phyloP scores from a whole-genome alignment of 2,113 vertebrate species.

The Eptesicus fuscus region DNA sequence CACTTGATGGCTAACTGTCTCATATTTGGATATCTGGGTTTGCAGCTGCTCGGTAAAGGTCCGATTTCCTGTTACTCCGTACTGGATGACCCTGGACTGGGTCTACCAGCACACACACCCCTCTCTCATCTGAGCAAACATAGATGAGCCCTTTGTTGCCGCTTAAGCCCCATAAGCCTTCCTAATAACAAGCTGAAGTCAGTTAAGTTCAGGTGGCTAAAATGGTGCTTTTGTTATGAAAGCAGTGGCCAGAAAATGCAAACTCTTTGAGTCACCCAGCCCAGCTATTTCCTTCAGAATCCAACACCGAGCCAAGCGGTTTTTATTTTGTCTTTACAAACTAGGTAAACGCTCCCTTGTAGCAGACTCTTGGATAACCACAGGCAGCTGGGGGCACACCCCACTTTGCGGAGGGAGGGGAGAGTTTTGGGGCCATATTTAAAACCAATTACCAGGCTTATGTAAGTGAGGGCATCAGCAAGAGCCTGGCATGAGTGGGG shows the following conservation, averaged over 20 bases:
- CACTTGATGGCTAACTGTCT: neutral
- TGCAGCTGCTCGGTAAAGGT: neutral
- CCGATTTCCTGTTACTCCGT: slow-evolving; percentile 14
- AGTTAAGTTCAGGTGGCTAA: slow-evolving; percentile 63
- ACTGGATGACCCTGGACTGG: neutral
- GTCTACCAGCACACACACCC: neutral
- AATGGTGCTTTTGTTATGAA: slow-evolving; percentile 73
- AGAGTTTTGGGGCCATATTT: neutral
- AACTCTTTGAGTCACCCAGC: slow-evolving; percentile 65
- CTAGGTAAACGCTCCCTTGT: neutral
- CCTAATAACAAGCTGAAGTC: slow-evolving; percentile 49
- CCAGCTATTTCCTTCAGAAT: slow-evolving; percentile 74
- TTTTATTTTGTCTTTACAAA: slow-evolving; percentile 62
- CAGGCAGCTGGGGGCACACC: neutral
- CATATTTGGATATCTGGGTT: neutral
- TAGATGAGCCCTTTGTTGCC: slow-evolving; percentile 22
- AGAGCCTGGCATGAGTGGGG: slow-evolving; percentile 36
- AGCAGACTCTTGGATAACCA: slow-evolving; percentile 49
- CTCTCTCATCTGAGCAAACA: slow-evolving; percentile 41
- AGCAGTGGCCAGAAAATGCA: slow-evolving; percentile 70
- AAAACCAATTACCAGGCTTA: slow-evolving; percentile 24
- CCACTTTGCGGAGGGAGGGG: neutral
- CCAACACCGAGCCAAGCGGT: slow-evolving; percentile 29
- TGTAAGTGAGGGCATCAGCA: slow-evolving; percentile 50
- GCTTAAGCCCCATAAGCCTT: neutral